Conservation (phyloP, 2,113 vertebrate species). For the Colaptes auratus region DNA sequence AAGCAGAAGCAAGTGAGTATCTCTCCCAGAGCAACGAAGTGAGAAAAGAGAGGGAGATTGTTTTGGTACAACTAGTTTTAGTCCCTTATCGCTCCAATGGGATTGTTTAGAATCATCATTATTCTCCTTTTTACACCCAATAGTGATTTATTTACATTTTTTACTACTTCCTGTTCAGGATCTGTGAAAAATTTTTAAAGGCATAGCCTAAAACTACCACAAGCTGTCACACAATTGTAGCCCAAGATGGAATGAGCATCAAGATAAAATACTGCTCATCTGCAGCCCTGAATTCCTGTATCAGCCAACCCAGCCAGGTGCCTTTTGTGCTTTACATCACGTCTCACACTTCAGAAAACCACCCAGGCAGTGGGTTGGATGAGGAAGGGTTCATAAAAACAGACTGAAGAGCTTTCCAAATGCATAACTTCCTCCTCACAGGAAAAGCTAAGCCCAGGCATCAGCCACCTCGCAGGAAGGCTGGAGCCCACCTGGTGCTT, state of each 20-base stretch:
- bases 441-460: background rate
- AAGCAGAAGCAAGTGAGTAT: no score
- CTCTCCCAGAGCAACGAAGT: no score
- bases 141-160: no score
- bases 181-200: no score
- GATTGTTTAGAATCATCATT: no score
- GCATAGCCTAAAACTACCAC: no score
- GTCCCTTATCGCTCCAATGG: no score
- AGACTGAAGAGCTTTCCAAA: background rate
- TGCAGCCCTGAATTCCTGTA: background rate
- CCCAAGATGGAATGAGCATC: background rate
- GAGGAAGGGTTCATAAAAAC: background rate
- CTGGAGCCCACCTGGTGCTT: background rate
- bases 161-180: no score
- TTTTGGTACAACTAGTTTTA: no score
- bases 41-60: no score
- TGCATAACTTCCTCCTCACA: background rate
- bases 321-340: background rate
- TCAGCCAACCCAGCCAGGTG: background rate
- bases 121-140: no score
- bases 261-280: background rate
- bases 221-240: background rate
- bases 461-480: background rate
- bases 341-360: background rate
- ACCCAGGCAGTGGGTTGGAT: background rate